Evolutionary conservation across 2,888 invertebrate species (phyloP), one percentile per base, ranked within the genome.

Genomic region (Scrobipalpa costella): DNA sequence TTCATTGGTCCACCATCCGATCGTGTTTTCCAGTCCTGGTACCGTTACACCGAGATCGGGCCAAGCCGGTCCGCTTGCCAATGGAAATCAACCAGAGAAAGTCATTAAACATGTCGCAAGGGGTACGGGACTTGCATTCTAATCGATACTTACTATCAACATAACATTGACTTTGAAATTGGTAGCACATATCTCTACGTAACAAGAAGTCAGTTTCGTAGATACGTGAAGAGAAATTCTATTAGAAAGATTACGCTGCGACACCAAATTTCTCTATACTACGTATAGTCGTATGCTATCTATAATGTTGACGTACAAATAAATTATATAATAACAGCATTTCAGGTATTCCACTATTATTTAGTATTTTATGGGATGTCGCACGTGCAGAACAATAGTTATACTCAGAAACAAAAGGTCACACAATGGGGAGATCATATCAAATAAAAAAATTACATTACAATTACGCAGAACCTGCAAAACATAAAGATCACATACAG

Each of bases 11-110:
- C 6, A 44, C n/a, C n/a, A 5, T 73, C 71, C 70, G 69, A 73
- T 68, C 70, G 70, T 73, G 69, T 27, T 73, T 71, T 64, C 36
- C 67, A 7, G 6, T 60, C 47, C 19, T 17, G 34, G 60, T 62
- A 77, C 77, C 78, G 81, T 80, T 79, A 81, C 71, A 59, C 71
- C 68, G 76, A 82, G 80, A 82, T 83, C 74, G 75, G 72, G 68
- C 71, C 68, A 69, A 55, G 55, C 55, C 55, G 55, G 55, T 55
- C 50, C 34, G 55, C 71, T 64, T 69, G 68, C 73, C 73, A 83
- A 83, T 79, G 79, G 79, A 84, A 86, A 85, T 75, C 80, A 76
- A 76, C 71, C 81, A 83, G 89, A 86, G 90, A 90, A 90, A 90
- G 90, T 86, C 88, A 89, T 88, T 88, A 87, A 82, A 81, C 84